phyloP scores from a whole-genome alignment of 2,113 vertebrate genomes.

The Parus major region DNA sequence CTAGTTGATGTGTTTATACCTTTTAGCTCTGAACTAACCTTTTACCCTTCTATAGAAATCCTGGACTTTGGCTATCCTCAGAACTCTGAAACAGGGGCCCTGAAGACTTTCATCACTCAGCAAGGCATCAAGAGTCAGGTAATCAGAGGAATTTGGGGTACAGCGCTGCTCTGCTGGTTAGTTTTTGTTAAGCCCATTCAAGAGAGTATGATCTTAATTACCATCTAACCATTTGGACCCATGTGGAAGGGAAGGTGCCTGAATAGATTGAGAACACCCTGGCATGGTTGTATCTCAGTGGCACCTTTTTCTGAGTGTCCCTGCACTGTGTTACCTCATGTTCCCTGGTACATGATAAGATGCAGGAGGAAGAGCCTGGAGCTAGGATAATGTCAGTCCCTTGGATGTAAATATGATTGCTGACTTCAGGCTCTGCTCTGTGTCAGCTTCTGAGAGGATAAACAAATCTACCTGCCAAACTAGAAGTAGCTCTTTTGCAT shows the following conservation, averaged over 20 bases:
- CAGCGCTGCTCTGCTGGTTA: not conserved
- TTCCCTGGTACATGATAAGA: not conserved
- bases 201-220: not conserved
- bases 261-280: not conserved
- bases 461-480: not conserved
- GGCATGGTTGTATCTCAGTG: not conserved
- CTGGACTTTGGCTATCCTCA: constrained; percentile 99
- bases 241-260: not conserved
- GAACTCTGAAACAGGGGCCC: constrained; percentile 97
- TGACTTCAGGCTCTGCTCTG: not conserved
- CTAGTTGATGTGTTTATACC: not conserved
- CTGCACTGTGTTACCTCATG: not conserved
- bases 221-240: not conserved
- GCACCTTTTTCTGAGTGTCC: not conserved
- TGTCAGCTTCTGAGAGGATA: not conserved
- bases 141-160: not conserved
- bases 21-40: constrained; percentile 27
- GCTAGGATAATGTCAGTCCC: not conserved
- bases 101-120: constrained; percentile 99
- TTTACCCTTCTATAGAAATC: constrained; percentile 84
- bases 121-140: constrained; percentile 99
- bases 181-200: not conserved
- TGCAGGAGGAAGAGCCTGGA: not conserved
- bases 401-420: not conserved
- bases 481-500: not conserved